These are phyloP conservation scores for Uloborus diversus DNA, from an alignment of 1,140 invertebrate genomes.

Conservation along the genomic window DNA sequence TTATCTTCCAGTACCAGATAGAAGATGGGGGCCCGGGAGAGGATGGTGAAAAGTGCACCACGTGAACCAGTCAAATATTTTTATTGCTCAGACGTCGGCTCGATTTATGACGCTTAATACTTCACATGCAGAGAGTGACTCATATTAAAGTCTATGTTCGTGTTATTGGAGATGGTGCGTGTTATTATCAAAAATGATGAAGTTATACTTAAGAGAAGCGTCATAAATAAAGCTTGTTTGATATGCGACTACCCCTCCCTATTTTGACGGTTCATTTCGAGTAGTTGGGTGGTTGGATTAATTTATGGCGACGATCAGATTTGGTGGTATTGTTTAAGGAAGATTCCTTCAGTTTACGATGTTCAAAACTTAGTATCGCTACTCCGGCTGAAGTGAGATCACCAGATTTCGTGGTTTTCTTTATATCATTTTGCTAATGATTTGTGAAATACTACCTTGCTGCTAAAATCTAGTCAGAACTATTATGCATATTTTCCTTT, in stretches of 20 bases:
- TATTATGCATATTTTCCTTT: too few relatives aligned
- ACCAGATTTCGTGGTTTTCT: too few relatives aligned
- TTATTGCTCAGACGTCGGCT: neutral
- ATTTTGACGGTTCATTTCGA: neutral
- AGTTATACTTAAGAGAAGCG: neutral
- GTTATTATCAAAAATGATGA: neutral
- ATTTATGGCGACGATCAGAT: too few relatives aligned
- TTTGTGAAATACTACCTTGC: too few relatives aligned
- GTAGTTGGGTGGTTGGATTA: too few relatives aligned
- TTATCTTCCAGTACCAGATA: slow-evolving; percentile 11
- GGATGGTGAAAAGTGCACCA: neutral
- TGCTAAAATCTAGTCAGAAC: too few relatives aligned
- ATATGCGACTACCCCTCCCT: neutral
- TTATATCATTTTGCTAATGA: too few relatives aligned
- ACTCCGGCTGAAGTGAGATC: too few relatives aligned
- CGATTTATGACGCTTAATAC: slow-evolving; percentile 14
- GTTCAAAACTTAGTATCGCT: too few relatives aligned
- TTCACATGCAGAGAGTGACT: neutral
- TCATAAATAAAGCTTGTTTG: neutral
- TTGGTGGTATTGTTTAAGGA: too few relatives aligned
- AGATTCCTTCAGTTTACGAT: too few relatives aligned
- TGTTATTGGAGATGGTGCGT: neutral
- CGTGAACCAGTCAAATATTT: slow-evolving; percentile 22
- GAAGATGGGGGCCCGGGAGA: neutral
- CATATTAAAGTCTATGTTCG: neutral